Evolutionary conservation across 2,113 vertebrate genomes (phyloP).

Genomic region (Oceanites oceanicus): DNA sequence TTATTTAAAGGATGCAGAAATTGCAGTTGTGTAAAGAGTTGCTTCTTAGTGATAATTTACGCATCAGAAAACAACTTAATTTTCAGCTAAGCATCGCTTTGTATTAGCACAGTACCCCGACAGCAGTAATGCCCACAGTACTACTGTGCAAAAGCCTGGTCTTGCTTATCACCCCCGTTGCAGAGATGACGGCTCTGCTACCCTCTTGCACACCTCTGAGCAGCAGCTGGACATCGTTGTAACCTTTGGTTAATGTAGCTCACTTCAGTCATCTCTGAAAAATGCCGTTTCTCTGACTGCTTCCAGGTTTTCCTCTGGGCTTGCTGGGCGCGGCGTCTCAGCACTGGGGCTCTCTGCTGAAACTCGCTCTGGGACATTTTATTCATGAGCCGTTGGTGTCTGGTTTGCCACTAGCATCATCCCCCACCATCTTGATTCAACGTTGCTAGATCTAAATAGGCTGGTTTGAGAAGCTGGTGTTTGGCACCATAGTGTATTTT

Average conservation of each 20-base stretch:
- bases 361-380: background rate
- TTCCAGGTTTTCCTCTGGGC: background rate
- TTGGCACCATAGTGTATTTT: background rate
- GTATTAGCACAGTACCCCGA: too few relatives aligned
- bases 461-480: background rate
- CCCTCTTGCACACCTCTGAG: rapidly evolving
- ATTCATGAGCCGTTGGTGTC: background rate
- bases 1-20: background rate
- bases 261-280: background rate
- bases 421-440: too few relatives aligned
- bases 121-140: background rate
- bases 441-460: background rate
- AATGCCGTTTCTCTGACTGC: background rate
- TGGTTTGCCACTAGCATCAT: background rate
- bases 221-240: background rate
- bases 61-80: background rate
- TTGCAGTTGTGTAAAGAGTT: background rate
- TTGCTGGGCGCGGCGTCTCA: background rate
- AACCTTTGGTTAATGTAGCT: background rate
- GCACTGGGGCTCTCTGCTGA: background rate
- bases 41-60: background rate
- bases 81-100: background rate
- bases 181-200: rapidly evolving
- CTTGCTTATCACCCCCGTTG: rapidly evolving
- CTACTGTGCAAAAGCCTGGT: rapidly evolving